phyloP scores from a whole-genome alignment of 2,888 invertebrate species.

The Camptogramma bilineatum region DNA sequence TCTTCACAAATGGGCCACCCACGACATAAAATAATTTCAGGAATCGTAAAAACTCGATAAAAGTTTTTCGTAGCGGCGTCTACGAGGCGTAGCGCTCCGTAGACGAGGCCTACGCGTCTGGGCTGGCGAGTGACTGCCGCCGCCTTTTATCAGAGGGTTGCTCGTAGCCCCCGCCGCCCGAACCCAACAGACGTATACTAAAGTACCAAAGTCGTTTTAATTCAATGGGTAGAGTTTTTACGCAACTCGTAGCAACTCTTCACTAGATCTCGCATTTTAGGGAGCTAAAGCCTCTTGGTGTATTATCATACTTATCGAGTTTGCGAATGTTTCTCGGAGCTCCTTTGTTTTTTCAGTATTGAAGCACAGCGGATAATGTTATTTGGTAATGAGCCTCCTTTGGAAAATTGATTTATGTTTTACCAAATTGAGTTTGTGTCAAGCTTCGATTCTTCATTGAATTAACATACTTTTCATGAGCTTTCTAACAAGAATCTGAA shows the following conservation, averaged over 20 bases:
- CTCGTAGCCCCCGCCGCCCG: slow-evolving; percentile 45
- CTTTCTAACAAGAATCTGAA: no score
- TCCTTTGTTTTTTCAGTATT: slow-evolving; percentile 26
- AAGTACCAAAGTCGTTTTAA: slow-evolving; percentile 41
- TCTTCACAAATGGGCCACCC: slow-evolving; percentile 37
- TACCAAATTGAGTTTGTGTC: background rate
- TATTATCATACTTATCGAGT: slow-evolving; percentile 37
- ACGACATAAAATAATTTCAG: slow-evolving; percentile 23
- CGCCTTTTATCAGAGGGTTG: slow-evolving; percentile 65
- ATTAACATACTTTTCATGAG: no score
- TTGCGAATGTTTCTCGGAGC: slow-evolving; percentile 26
- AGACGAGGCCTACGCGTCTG: slow-evolving; percentile 70
- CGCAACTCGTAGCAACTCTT: slow-evolving; percentile 30
- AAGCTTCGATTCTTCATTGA: background rate
- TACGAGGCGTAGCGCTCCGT: slow-evolving; percentile 57
- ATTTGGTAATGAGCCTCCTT: slow-evolving; percentile 17
- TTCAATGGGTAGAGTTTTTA: slow-evolving; percentile 46
- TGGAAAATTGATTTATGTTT: slow-evolving; percentile 16
- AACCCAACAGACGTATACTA: slow-evolving; percentile 35
- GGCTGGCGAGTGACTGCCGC: slow-evolving; percentile 55
- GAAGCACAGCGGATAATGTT: slow-evolving; percentile 7
- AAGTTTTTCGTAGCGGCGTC: slow-evolving; percentile 62
- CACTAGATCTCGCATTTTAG: slow-evolving; percentile 34
- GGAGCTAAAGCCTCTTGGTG: slow-evolving; percentile 29
- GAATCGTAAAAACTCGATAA: slow-evolving; percentile 51